These are phyloP conservation scores for Mechanitis messenoides DNA, from an alignment of 2,888 invertebrate genomes.

Conservation along the genomic window DNA sequence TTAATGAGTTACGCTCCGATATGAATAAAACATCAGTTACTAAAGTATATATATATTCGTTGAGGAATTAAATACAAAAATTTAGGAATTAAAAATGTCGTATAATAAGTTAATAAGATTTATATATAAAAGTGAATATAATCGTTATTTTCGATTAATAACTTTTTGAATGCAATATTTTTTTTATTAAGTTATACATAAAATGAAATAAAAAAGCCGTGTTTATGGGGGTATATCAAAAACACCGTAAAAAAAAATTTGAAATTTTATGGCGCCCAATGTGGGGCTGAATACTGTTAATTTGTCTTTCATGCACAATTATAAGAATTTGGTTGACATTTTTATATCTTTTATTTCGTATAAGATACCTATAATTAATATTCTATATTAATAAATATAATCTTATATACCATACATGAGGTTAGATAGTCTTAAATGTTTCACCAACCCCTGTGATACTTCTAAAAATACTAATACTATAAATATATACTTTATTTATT, in stretches of 20 bases:
- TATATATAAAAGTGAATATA: no score
- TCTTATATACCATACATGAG: no score
- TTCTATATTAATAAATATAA: no score
- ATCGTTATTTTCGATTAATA: no score
- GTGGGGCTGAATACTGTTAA: constrained; percentile 47
- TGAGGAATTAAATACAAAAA: not conserved
- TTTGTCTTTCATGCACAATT: constrained; percentile 37
- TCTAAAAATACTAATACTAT: no score
- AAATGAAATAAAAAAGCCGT: constrained; percentile 9
- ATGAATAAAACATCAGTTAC: constrained; percentile 13
- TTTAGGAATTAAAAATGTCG: not conserved
- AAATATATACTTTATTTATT: no score
- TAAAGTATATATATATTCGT: constrained; percentile 6
- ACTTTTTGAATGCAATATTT: no score
- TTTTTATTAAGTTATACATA: no score
- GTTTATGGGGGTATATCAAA: constrained; percentile 53
- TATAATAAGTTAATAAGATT: no score
- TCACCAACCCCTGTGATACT: no score
- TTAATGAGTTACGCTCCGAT: constrained; percentile 12
- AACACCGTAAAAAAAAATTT: constrained; percentile 43
- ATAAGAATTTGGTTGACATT: constrained; percentile 7
- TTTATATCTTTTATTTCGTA: not conserved
- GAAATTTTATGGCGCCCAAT: constrained; percentile 45
- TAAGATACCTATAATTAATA: no score
- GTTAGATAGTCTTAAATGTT: no score